Percentiles rank a stretch among this genome's conserved stretches.
Evolutionary conservation across 2,797 vertebrate species (phyloP).

Genomic region (Oophaga sylvatica): DNA sequence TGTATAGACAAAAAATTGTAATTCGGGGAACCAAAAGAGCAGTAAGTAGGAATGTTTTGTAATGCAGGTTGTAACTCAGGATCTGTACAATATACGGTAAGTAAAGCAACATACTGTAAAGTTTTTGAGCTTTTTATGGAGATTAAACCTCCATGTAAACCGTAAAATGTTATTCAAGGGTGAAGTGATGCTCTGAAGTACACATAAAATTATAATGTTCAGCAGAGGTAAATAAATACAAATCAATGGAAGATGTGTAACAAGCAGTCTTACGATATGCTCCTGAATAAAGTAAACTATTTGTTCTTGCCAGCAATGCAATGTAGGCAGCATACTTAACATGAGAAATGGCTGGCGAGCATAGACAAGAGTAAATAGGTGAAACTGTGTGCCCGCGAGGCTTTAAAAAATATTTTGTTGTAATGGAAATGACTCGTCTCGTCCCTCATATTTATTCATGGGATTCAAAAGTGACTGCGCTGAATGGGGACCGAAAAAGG

Average conservation of each 20-base stretch:
- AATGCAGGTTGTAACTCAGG: neutral
- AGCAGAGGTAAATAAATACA: conserved; percentile 6
- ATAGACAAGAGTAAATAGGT: neutral
- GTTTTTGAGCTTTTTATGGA: neutral
- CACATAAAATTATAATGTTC: conserved; percentile 1
- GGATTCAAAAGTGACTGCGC: conserved; percentile 23
- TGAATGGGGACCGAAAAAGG: neutral
- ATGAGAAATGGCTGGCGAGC: conserved; percentile 18
- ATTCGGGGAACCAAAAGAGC: neutral
- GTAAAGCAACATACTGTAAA: neutral
- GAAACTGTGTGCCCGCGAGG: neutral
- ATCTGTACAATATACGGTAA: neutral
- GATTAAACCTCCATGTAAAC: neutral
- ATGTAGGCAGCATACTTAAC: conserved; percentile 9
- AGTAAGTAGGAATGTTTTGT: neutral
- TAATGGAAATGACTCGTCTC: conserved; percentile 41
- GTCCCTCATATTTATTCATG: conserved; percentile 50
- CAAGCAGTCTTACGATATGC: neutral
- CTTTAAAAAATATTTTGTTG: conserved; percentile 27
- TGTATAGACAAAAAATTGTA: neutral
- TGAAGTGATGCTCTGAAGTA: neutral
- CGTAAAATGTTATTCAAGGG: neutral
- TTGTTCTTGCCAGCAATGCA: conserved; percentile 4
- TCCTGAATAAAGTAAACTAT: conserved; percentile 18
- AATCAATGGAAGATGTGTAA: neutral